Base-by-base conservation (phyloP, 2,888 invertebrate genomes). In the Heteromyza rotundicornis region DNA sequence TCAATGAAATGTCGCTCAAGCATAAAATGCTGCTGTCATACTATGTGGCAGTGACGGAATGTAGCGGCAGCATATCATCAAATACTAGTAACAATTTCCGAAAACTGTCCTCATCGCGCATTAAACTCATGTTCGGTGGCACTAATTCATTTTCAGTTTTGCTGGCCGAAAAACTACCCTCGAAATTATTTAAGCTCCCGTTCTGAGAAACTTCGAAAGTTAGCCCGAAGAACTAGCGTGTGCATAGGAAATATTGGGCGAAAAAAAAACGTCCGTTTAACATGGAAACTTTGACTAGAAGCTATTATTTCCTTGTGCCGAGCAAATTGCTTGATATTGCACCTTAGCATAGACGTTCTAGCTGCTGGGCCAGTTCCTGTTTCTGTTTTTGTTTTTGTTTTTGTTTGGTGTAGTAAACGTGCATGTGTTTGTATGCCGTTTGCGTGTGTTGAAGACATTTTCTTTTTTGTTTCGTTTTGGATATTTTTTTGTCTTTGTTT, bases 401-500 rank as follows among this genome's bases (percentile, higher is more conserved):
- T 12, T 23, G 50, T 3, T 50, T 19, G 52, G 8, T 5, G 10
- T 27, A 17, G 52, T 53, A 32, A 12, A 12, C 16, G 12, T 19
- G 47, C 14, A 19, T 20, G 32, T 24, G 50, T 40, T 17, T 50
- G 16, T 12, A 17, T 23, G 14, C 14, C n/a, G 58, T 55, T 69
- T 71, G 76, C 74, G 75, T 74, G 74, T 68, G 63, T 63, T 66
- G 57, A 47, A 62, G 63, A 67, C 75, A 75, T 74, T 75, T 75
- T 64, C 73, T 63, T 49, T 22, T 64, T 35, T 19, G 64, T 53
- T 57, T 54, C 57, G 50, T 58, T 49, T 24, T 53, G 44, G n/a
- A n/a, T n/a, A n/a, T n/a, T n/a, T n/a, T n/a, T 36, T 49, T 19
- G 52, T 2, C 16, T 7, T 52, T 52, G 24, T 52, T 52, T 5